Percentiles rank a stretch among this genome's conserved stretches.
These are phyloP conservation scores for Stylophora pistillata DNA, from an alignment of 64 coral and sea anemone species.

Conservation along the genomic window DNA sequence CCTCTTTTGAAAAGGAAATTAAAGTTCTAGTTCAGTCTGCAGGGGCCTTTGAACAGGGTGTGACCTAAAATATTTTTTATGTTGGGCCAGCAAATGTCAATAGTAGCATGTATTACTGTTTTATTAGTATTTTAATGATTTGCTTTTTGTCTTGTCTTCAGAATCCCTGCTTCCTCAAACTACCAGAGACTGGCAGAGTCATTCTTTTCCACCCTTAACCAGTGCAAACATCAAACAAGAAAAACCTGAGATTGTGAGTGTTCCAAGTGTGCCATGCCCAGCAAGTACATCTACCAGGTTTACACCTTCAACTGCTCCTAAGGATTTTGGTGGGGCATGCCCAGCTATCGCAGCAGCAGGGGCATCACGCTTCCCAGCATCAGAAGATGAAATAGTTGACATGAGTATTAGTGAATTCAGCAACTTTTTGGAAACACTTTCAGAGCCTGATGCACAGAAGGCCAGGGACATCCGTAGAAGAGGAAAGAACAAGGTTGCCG, in stretches of 20 bases:
- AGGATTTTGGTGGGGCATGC: slow-evolving; percentile 1
- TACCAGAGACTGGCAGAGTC: slow-evolving; percentile 9
- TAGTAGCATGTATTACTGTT: background rate
- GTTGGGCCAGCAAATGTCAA: too few relatives aligned
- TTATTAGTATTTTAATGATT: background rate
- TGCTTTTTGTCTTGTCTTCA: background rate
- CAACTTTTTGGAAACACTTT: slow-evolving; percentile 58
- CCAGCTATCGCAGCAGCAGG: background rate
- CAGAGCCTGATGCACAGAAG: slow-evolving; percentile 63
- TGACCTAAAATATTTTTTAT: too few relatives aligned
- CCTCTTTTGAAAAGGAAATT: background rate
- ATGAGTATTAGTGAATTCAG: slow-evolving; percentile 92
- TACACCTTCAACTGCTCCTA: slow-evolving; percentile 15
- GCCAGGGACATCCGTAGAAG: slow-evolving; percentile 87
- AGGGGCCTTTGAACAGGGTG: too few relatives aligned
- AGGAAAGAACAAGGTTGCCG: slow-evolving; percentile 98
- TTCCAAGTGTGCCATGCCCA: background rate
- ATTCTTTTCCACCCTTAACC: slow-evolving; percentile 2
- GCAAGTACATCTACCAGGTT: slow-evolving; percentile 22
- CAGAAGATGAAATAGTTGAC: slow-evolving; percentile 81
- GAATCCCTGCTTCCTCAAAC: background rate
- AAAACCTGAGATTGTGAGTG: slow-evolving; percentile 12
- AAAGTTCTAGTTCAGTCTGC: too few relatives aligned
- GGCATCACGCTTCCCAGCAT: slow-evolving; percentile 21
- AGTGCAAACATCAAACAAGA: slow-evolving; percentile 19